Evolutionary conservation across 2,888 invertebrate genomes (phyloP), one percentile per base, ranked within the genome.

Genomic region (Palloptera scutellata): DNA sequence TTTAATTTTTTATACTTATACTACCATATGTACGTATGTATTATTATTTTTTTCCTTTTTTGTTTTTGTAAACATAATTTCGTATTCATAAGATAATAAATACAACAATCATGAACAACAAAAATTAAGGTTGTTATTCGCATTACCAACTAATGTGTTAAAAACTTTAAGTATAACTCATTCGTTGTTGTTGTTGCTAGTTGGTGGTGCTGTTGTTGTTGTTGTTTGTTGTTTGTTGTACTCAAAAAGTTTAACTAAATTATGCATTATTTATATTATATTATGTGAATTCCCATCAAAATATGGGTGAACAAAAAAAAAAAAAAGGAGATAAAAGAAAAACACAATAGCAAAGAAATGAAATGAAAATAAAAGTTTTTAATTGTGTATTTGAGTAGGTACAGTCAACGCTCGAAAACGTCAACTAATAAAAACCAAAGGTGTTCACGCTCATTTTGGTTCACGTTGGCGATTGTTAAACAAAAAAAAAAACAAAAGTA

Each of bases 281-380:
- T 45, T 13, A 10, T 9, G 1, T 48, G 48, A 54, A 15, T 60
- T 45, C 60, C 19, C 60, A 48, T 60, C 20, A 60, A 48, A n/a
- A n/a, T 11, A 48, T 60, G 48, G 20, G 60, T 20, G 11, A 20
- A 60, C 43, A 20, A 13, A 20, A 48, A 53, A 40, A 9, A 57
- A 17, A 20, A 30, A 58, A 58, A 51, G 58, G 45, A 64, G 42
- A 57, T n/a, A 51, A 51, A 48, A 57, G 30, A 43, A 57, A 57
- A 9, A 17, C 8, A 58, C 9, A 19, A 17, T 57, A 48, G 48
- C 15, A 48, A 48, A 15, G 42, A 58, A 40, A 15, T 43, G 59
- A 51, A 64, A 52, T 59, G 59, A 58, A 64, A 59, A 64, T 52
- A 64, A 59, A 64, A 64, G 57, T 63, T 41, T 63, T 10, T 45